Conservation (phyloP, 2,797 vertebrate species). For the Trematomus bernacchii region DNA sequence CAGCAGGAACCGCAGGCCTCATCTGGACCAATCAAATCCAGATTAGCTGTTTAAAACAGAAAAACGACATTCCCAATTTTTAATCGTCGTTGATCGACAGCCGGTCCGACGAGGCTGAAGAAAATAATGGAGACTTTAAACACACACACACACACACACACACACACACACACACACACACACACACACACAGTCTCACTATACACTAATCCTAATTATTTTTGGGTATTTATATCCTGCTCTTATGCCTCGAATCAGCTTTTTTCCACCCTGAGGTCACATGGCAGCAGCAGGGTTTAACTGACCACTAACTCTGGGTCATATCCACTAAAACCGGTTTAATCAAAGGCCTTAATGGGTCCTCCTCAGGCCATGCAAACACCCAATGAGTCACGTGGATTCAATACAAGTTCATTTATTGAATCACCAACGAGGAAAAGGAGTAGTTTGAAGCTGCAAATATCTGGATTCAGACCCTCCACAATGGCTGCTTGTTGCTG, state of each 20-base stretch:
- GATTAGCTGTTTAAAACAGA: conserved; percentile 51
- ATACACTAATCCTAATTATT: conserved; percentile 54
- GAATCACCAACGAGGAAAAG: not conserved
- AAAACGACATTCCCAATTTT: conserved; percentile 50
- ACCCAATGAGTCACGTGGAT: not conserved
- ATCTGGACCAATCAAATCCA: conserved; percentile 60
- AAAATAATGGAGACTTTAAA: conserved; percentile 52
- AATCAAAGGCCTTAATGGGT: not conserved
- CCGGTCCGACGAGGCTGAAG: conserved; percentile 44
- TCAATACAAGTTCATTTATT: not conserved
- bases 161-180: conserved; percentile 18
- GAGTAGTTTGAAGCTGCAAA: not conserved
- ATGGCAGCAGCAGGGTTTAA: conserved; percentile 34
- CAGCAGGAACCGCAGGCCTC: conserved; percentile 27
- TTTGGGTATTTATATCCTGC: conserved; percentile 44
- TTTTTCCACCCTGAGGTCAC: conserved; percentile 35
- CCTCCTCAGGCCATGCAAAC: not conserved
- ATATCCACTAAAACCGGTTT: conserved; percentile 6
- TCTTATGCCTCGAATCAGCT: conserved; percentile 48
- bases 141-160: conserved; percentile 24
- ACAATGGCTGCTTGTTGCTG: not conserved
- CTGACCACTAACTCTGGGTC: not conserved
- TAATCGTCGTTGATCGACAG: conserved; percentile 51
- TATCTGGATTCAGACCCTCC: not conserved
- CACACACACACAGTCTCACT: conserved; percentile 19